A percentile compares a stretch with the other conserved stretches of the same genome.
phyloP scores from a whole-genome alignment of 2,113 vertebrate species.

The Cyrtonyx montezumae region DNA sequence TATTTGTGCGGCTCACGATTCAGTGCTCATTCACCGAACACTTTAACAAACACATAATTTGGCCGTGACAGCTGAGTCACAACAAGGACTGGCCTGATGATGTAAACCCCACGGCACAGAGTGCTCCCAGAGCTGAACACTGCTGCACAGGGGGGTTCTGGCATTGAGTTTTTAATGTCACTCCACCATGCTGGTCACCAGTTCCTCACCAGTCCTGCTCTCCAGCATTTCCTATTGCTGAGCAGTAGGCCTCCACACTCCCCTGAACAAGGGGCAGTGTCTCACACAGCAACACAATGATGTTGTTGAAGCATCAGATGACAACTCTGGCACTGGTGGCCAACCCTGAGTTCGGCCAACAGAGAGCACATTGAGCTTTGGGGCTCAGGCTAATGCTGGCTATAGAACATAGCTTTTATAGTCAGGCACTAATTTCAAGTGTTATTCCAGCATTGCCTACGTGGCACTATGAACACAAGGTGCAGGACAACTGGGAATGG shows the following conservation, averaged over 20 bases:
- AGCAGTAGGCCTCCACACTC: neutral
- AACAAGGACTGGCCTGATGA: neutral
- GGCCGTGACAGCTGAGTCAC: neutral
- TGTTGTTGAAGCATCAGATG: neutral
- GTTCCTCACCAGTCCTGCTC: neutral
- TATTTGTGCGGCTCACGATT: constrained; percentile 33
- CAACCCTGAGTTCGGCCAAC: rapidly evolving
- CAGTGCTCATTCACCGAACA: neutral
- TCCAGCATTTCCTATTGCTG: rapidly evolving
- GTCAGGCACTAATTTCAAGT: neutral
- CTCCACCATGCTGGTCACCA: neutral
- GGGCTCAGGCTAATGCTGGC: neutral
- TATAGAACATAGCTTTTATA: neutral
- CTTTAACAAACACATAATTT: neutral
- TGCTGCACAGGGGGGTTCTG: neutral
- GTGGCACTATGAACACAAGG: neutral
- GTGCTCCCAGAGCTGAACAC: rapidly evolving
- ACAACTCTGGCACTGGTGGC: neutral
- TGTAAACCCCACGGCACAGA: rapidly evolving
- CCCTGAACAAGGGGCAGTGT: rapidly evolving
- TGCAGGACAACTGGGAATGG: neutral
- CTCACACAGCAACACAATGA: rapidly evolving
- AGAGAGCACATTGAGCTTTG: neutral
- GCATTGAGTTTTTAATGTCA: neutral
- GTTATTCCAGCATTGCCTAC: neutral